A percentile compares a stretch with the other conserved stretches of the same genome.
Evolutionary conservation across 2,113 vertebrate species (phyloP).

Genomic region (Rhinoderma darwinii): DNA sequence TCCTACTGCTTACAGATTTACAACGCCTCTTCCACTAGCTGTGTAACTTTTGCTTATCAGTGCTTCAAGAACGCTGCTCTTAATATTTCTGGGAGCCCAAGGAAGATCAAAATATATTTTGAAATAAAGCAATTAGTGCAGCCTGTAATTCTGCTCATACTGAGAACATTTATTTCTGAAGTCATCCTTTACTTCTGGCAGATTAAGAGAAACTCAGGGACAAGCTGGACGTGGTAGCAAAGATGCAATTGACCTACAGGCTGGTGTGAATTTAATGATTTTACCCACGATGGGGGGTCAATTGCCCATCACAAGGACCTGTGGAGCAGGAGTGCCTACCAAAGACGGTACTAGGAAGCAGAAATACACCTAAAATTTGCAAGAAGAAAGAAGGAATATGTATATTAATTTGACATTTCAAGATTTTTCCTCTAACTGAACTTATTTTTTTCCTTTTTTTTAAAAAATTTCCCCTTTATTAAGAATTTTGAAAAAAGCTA

Average conservation of each 20-base stretch:
- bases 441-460: neutral
- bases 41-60: constrained; percentile 46
- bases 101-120: constrained; percentile 50
- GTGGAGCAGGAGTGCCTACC: neutral
- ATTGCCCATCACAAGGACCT: constrained; percentile 35
- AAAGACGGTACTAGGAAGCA: neutral
- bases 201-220: constrained; percentile 61
- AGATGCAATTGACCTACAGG: constrained; percentile 43
- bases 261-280: constrained; percentile 35
- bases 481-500: neutral
- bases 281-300: constrained; percentile 28
- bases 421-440: neutral
- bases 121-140: constrained; percentile 42
- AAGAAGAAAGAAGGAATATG: no score
- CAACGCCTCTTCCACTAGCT: constrained; percentile 18
- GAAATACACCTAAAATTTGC: neutral
- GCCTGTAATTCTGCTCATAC: constrained; percentile 28
- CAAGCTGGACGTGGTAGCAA: constrained; percentile 1
- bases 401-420: neutral
- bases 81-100: constrained; percentile 40
- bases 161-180: constrained; percentile 29
- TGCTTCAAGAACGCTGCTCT: constrained; percentile 28
- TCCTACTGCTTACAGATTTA: constrained; percentile 45
- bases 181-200: constrained; percentile 57
- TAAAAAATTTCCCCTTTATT: no score